A percentile compares a stretch with the other conserved stretches of the same genome.
Evolutionary conservation across 37 sponge, comb jelly and placozoan genomes (phyloP).

Genomic region (Haliclona indistincta): DNA sequence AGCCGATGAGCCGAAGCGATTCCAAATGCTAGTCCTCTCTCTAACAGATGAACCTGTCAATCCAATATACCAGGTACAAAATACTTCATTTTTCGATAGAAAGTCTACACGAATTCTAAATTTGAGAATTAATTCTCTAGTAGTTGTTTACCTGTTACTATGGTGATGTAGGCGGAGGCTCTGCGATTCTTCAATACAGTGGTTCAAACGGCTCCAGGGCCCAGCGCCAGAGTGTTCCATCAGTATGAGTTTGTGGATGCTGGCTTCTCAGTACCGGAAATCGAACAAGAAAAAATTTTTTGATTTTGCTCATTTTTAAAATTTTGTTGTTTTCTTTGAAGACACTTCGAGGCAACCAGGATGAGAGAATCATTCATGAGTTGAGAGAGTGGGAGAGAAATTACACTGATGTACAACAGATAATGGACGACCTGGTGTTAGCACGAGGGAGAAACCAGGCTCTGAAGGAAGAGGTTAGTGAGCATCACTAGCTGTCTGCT

Average conservation of each 20-base stretch:
- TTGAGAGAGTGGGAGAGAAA: slow-evolving; percentile 71
- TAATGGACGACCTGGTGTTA: slow-evolving; percentile 69
- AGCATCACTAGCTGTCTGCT: no score
- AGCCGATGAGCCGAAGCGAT: no score
- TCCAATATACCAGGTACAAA: no score
- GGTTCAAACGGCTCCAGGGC: slow-evolving; percentile 60
- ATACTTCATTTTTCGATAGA: no score
- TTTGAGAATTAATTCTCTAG: no score
- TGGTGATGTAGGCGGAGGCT: slow-evolving; percentile 71
- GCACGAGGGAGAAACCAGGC: slow-evolving; percentile 40
- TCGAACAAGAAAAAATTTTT: no score
- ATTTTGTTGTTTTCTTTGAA: slow-evolving; percentile 7
- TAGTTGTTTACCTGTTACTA: no score
- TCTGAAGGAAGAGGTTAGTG: slow-evolving; percentile 64
- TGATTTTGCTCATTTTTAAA: no score
- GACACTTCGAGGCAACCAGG: slow-evolving; percentile 70
- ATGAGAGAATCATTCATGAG: slow-evolving; percentile 76
- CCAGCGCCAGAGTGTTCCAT: slow-evolving; percentile 74
- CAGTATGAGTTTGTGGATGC: slow-evolving; percentile 88
- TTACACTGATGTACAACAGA: slow-evolving; percentile 60
- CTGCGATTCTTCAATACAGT: slow-evolving; percentile 81
- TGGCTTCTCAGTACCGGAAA: slow-evolving; percentile 55
- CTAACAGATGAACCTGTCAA: no score
- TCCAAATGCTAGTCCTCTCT: no score
- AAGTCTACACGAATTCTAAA: no score